phyloP scores from a whole-genome alignment of 2,113 vertebrate genomes.

The Phalacrocorax aristotelis region DNA sequence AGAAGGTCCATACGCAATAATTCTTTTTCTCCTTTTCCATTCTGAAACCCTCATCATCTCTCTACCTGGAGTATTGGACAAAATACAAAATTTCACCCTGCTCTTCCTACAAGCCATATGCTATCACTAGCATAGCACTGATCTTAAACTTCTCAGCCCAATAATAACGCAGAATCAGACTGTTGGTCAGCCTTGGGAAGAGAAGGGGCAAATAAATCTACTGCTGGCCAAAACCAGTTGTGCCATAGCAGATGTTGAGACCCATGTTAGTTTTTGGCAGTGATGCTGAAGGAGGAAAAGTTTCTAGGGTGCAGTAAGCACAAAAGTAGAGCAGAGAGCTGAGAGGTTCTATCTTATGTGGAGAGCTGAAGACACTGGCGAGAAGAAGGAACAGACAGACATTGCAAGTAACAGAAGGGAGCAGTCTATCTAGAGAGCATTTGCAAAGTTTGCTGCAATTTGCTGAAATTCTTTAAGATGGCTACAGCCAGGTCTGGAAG shows the following conservation, averaged over 20 bases:
- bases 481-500: neutral
- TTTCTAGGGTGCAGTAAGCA: neutral
- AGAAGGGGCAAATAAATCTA: neutral
- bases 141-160: neutral
- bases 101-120: neutral
- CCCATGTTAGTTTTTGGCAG: neutral
- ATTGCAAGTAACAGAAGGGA: neutral
- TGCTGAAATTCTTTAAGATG: neutral
- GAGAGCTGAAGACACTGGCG: accelerated
- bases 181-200: neutral
- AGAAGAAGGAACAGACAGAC: neutral
- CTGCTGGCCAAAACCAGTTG: neutral
- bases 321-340: neutral
- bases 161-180: neutral
- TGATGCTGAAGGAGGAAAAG: neutral
- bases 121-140: neutral
- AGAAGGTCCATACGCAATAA: neutral
- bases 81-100: neutral
- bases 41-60: neutral
- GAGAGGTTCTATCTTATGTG: neutral
- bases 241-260: neutral
- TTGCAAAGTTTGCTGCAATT: neutral
- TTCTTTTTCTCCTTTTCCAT: neutral
- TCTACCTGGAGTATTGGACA: neutral
- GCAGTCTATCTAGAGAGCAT: neutral